These are phyloP conservation scores for Microdon myrmicae DNA, from an alignment of 2,888 invertebrate genomes.

Conservation along the genomic window DNA sequence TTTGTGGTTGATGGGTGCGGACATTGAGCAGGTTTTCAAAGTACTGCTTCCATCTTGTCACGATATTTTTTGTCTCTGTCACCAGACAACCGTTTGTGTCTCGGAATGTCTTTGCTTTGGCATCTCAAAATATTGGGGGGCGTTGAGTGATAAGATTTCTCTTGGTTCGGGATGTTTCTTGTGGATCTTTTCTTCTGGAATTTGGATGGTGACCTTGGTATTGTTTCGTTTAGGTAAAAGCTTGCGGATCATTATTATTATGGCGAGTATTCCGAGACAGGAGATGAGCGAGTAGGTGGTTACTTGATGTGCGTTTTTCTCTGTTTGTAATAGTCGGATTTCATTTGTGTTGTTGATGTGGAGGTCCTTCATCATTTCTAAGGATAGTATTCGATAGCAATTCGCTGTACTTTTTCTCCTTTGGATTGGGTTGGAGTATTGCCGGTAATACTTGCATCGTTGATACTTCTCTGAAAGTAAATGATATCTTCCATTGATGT, in stretches of 20 bases:
- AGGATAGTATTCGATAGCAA: conserved; percentile 15
- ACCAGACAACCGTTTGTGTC: no score
- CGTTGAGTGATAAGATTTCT: conserved; percentile 3
- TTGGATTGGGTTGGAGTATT: conserved; percentile 22
- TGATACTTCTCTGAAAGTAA: conserved; percentile 20
- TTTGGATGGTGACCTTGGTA: conserved; percentile 8
- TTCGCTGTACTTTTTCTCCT: conserved; percentile 18
- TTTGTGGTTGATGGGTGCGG: no score
- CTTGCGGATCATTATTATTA: background rate
- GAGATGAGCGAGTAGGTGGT: conserved; percentile 5
- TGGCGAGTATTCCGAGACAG: conserved; percentile 1
- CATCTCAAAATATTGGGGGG: no score
- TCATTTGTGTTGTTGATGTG: conserved; percentile 23
- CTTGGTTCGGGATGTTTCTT: background rate
- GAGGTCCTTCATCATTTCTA: conserved; percentile 27
- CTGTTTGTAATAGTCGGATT: conserved; percentile 10
- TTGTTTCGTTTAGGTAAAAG: conserved; percentile 5
- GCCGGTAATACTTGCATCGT: conserved; percentile 13
- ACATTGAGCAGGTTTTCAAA: no score
- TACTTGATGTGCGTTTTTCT: conserved; percentile 9
- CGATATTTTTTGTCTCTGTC: no score
- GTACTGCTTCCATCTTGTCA: no score
- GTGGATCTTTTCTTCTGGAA: conserved; percentile 2
- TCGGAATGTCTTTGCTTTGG: no score
- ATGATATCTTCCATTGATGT: conserved; percentile 15